Base-by-base conservation (phyloP, 2,888 invertebrate genomes). In the Pseudococcus jackbeardsleyi region DNA sequence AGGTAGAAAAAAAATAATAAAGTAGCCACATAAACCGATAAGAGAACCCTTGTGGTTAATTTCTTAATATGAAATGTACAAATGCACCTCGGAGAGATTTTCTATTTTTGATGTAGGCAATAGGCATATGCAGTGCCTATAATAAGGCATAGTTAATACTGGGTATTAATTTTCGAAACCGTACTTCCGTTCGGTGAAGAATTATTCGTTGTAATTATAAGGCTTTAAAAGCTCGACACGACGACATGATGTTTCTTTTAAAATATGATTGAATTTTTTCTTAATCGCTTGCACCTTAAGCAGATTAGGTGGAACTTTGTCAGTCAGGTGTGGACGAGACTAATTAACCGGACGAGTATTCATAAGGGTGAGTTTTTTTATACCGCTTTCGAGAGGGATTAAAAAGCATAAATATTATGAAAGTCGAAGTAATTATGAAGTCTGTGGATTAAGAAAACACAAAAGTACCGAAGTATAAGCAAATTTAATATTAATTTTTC, bases 141-240 rank as follows among this genome's bases (percentile, higher is more conserved):
- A 9, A 3, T 4, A 11, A 22, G 19, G 59, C 59, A 5, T 59
- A 59, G 6, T 15, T 84, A 50, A 84, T 84, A 50, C 77, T 77
- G 42, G 19, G 77, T 77, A 86, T 86, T 86, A 77, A 77, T 72
- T 86, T 86, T 86, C 48, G 77, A 86, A 86, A 86, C 86, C 86
- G 72, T 86, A 86, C 79, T 86, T 86, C 48, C 46, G 33, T 39
- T 39, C 68, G 33, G 26, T 12, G 26, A 68, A 68, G 72, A 68
- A 46, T 77, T 50, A 68, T 48, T 86, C 46, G 48, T 72, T 26
- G 86, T 77, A 72, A 86, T 86, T 50, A 77, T 86, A 86, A 86
- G 86, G 86, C 86, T 86, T 86, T 68, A 86, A 86, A 48, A 48
- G 72, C 77, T 48, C 48, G 48, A 22, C 77, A 39, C 17, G 48